Evolutionary conservation across 2,113 vertebrate genomes (phyloP), one percentile per base, ranked within the genome.

Genomic region (Cyprinus carpio): DNA sequence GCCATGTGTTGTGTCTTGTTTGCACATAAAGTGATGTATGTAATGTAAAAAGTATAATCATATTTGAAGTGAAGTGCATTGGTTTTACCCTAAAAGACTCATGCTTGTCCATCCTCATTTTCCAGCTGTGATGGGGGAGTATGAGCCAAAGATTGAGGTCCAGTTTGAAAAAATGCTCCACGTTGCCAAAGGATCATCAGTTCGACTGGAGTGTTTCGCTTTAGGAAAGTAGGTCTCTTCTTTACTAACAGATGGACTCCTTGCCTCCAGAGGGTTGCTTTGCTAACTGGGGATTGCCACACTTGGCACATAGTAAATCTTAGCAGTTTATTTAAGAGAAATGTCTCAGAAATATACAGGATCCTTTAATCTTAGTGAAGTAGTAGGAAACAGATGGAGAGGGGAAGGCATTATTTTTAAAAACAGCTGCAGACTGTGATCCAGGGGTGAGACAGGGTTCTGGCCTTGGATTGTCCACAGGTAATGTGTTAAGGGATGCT

Each of bases 91-190:
- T 86, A 46, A 75, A 89, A 43, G 69, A 23, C 9, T 43, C 10
- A 43, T 43, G 40, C 10, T 75, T 81, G 6, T 49, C 74, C 92
- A 54, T 25, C 37, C 51, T n/a, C 80, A 25, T 74, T 90, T 87
- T 78, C 91, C 94, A 97, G 96, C 93, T 87, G 95, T 94, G 90
- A 97, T 98, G 97, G 97, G 96, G 29, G 96, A 97, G 88, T 97
- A 97, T 1, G 96, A 98, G 90, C 97, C 96, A 31, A 98, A 98
- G 94, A 98, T 97, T 2, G 96, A 98, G 93, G 96, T 96, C 83
- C 93, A 85, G 74, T 97, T 98, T 85, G 95, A 96, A 54, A 96
- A 97, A 88, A 92, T 86, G 1, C 90, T 93, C 40, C 90, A 92
- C 2, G 94, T 96, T 20, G 93, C 89, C 2, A 93, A 95, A 92